A percentile compares a stretch with the other conserved stretches of the same genome.
Evolutionary conservation across 1,140 invertebrate genomes (phyloP).

Genomic region (Leguminivora glycinivorella): DNA sequence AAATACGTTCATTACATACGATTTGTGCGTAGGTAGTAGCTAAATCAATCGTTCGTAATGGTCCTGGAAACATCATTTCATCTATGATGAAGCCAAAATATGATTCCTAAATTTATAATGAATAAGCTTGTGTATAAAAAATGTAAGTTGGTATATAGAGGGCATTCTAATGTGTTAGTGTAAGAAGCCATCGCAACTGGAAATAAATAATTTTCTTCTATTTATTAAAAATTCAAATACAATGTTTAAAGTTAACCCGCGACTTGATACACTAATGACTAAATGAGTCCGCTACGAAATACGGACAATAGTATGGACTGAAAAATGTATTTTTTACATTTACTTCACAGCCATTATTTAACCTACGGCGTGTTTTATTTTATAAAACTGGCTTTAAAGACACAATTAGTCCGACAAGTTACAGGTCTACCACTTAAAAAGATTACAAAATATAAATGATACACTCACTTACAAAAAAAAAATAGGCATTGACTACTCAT

Average conservation of each 20-base stretch:
- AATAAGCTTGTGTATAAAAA: not conserved
- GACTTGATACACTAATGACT: constrained; percentile 28
- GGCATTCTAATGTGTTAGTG: not conserved
- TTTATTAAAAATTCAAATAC: not conserved
- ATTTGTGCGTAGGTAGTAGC: constrained; percentile 22
- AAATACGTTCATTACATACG: not conserved
- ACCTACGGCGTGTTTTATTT: constrained; percentile 38
- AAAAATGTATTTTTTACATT: constrained; percentile 52
- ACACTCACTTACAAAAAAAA: too few relatives aligned
- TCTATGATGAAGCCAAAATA: not conserved
- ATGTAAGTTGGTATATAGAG: not conserved
- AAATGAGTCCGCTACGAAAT: constrained; percentile 28
- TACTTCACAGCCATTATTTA: constrained; percentile 63
- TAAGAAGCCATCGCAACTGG: not conserved
- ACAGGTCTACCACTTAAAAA: not conserved
- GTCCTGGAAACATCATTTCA: not conserved
- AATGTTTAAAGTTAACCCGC: not conserved
- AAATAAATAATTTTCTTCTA: not conserved
- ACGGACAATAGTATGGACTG: constrained; percentile 39
- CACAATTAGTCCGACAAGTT: not conserved
- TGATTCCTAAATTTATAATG: not conserved
- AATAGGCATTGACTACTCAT: too few relatives aligned
- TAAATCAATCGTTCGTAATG: constrained; percentile 16
- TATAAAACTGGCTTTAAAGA: constrained; percentile 32
- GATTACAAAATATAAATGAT: too few relatives aligned